Base-by-base conservation (phyloP, 2,797 vertebrate species). In the Platalea minor region DNA sequence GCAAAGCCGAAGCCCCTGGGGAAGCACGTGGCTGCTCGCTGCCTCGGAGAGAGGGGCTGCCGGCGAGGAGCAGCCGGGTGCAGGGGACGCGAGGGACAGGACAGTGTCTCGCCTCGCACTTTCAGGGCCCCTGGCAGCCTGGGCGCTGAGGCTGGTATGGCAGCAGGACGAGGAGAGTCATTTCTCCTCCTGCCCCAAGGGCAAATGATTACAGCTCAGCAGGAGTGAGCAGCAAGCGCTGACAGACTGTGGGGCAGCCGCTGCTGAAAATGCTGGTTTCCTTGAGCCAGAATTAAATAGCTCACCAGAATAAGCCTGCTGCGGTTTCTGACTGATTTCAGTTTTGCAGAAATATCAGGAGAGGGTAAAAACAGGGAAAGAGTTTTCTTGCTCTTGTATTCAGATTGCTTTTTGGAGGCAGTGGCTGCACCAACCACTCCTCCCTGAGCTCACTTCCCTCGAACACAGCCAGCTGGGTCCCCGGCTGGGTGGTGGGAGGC, bases 401-500 rank as follows among this genome's bases (percentile, higher is more conserved):
- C 23, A 60, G n/a, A 26, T 60, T 60, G 57, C 24, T 60, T 24
- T 25, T 60, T 17, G n/a, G 57, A 60, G 57, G n/a, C n/a, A 37
- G n/a, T 17, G 35, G 57, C 57, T 37, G 57, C 35, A 60, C 24
- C 24, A 17, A 18, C 57, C 8, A 2, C 16, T 26, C 57, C 35
- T 60, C 24, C 57, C 57, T 7, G 2, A 37, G 35, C n/a, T 37
- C 24, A 26, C 35, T 37, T 60, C n/a, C 57, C 35, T 70, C 5
- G 3, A 46, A 41, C 0, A 2, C 7, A 14, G 28, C 19, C 4
- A 1, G 29, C 26, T 31, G 63, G 29, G 56, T 43, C 21, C 54
- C 48, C 7, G 5, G 28, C 25, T 3, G 1, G 46, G 59, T 0
- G 0, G 37, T 4, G 13, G 7, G 19, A 13, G 10, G 29, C 26